Evolutionary conservation across 2,797 vertebrate species (phyloP), one percentile per base, ranked within the genome.

Genomic region (Sibirionetta formosa): DNA sequence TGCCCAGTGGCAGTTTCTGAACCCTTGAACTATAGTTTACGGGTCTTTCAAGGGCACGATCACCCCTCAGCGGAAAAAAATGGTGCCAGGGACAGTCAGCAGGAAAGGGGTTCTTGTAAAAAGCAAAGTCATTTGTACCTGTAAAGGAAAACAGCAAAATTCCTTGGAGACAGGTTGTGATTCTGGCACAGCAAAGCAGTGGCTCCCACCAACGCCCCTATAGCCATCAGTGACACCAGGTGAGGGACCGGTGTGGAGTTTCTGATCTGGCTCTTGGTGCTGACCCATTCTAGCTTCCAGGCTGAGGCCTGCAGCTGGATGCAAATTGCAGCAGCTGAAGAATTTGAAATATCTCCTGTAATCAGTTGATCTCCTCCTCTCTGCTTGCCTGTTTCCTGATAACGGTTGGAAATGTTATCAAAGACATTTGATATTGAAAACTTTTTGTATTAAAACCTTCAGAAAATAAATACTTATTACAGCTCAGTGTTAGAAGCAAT

Each of bases 341-440:
- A 91, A 82, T 46, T 24, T 38, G 58, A 93, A 79, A 61, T 16
- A 60, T 63, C 46, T 81, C 51, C 44, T 69, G 78, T 68, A 69
- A 50, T 51, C 51, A 76, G 51, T 61, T 57, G 64, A 79, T 82
- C 72, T 88, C 15, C 29, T 71, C 70, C 50, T 76, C 42, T 69
- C 73, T 69, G 44, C 71, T 57, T 73, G 23, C 26, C 48, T 18
- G 8, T 16, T 80, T 82, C 31, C 66, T 68, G 51, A 65, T 77
- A 90, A 70, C 19, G 65, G 51, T 27, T 53, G 57, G 56, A 82
- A 82, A 82, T 11, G 38, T 53, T 73, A 88, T 65, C 66, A 64
- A 48, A 94, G 48, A 51, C 14, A 66, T 79, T 73, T 90, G 19
- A 86, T 75, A 88, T 5, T 46, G n/a, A 90, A 86, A 93, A 81